Evolutionary conservation across 2,888 invertebrate genomes (phyloP).

Genomic region (Zootermopsis nevadensis): DNA sequence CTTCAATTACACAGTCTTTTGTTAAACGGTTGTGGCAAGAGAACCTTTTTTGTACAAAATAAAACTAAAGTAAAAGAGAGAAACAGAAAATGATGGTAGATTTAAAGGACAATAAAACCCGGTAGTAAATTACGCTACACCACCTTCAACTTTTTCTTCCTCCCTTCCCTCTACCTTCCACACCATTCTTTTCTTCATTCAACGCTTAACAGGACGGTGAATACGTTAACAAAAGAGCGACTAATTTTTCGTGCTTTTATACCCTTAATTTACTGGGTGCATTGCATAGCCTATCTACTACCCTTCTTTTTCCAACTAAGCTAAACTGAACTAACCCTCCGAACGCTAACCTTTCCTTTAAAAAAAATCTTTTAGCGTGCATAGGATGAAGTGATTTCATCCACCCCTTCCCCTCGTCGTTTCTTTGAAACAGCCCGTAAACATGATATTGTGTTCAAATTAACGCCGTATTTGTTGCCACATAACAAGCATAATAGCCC

Average conservation of each 20-base stretch:
- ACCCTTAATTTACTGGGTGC: constrained; percentile 31
- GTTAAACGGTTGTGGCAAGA: constrained; percentile 17
- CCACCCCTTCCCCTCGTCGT: background rate
- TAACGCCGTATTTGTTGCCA: constrained; percentile 14
- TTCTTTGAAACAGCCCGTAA: constrained; percentile 27
- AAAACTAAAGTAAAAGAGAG: background rate
- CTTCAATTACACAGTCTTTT: constrained; percentile 24
- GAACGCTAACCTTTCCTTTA: constrained; percentile 4
- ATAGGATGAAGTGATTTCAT: background rate
- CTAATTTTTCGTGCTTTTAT: constrained; percentile 44
- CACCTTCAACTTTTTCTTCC: constrained; percentile 39
- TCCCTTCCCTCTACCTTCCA: background rate
- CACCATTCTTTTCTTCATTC: constrained; percentile 28
- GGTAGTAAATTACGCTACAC: constrained; percentile 35
- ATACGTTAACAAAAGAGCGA: constrained; percentile 40
- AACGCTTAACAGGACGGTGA: constrained; percentile 30
- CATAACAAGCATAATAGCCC: background rate
- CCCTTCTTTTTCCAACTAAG: constrained; percentile 5
- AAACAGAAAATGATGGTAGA: constrained; percentile 21
- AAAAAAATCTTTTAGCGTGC: constrained; percentile 5
- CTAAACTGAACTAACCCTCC: constrained; percentile 14
- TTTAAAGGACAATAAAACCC: constrained; percentile 41
- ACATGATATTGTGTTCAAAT: constrained; percentile 31
- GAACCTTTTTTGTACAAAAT: constrained; percentile 20
- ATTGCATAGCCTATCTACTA: constrained; percentile 3